These are phyloP conservation scores for Hyperoplus lanceolatus DNA, from an alignment of 2,797 vertebrate genomes.

Conservation along the genomic window DNA sequence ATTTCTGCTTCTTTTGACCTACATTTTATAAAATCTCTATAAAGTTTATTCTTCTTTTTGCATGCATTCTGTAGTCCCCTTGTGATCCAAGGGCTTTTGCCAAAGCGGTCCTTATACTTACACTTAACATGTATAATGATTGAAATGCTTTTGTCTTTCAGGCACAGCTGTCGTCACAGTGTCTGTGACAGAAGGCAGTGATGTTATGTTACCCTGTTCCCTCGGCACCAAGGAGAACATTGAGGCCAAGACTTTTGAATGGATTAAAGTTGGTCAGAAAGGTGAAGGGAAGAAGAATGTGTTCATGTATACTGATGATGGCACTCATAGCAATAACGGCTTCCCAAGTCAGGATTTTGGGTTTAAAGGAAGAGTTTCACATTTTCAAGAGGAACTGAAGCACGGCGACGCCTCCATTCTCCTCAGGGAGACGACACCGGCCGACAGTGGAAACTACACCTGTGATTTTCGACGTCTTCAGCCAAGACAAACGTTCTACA, in stretches of 20 bases:
- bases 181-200: fast-evolving
- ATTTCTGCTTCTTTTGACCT: too few species aligned
- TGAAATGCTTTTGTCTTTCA: not conserved
- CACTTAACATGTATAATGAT: not conserved
- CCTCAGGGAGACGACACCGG: fast-evolving
- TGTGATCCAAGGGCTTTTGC: too few species aligned
- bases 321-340: fast-evolving
- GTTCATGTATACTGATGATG: not conserved
- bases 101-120: too few species aligned
- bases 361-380: not conserved
- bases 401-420: fast-evolving
- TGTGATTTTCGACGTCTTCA: not conserved
- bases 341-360: fast-evolving
- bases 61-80: too few species aligned
- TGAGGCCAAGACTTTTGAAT: fast-evolving
- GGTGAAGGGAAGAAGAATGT: not conserved
- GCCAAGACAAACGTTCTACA: fast-evolving
- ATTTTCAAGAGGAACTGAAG: fast-evolving
- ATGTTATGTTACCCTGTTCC: slow-evolving; percentile 14
- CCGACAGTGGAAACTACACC: not conserved
- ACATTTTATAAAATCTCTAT: too few species aligned
- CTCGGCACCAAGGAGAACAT: fast-evolving
- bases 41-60: too few species aligned
- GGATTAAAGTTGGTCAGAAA: fast-evolving
- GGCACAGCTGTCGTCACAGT: fast-evolving